phyloP scores from a whole-genome alignment of 2,113 vertebrate species.

The Felis catus region DNA sequence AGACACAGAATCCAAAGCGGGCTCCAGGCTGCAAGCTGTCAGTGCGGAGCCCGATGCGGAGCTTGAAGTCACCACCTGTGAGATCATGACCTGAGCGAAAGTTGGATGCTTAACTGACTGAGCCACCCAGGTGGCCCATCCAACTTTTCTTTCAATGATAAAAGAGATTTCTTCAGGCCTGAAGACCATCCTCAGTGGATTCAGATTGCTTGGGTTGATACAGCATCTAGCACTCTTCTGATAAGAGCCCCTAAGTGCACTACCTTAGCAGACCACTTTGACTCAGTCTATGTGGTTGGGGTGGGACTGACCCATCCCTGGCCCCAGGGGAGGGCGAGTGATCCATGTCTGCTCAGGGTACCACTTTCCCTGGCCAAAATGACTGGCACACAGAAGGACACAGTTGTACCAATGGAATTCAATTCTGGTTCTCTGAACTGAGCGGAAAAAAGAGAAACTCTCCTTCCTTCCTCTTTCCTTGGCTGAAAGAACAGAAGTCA shows the following conservation, averaged over 20 bases:
- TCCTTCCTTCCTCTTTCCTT: background rate
- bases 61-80: no score
- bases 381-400: background rate
- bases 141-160: background rate
- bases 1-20: no score
- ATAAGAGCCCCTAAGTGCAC: background rate
- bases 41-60: no score
- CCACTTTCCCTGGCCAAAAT: no score
- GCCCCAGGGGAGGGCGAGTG: no score
- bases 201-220: background rate
- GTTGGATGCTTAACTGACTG: no score
- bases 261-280: background rate
- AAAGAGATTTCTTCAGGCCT: background rate
- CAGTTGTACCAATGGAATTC: background rate
- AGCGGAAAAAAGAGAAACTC: background rate
- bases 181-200: background rate
- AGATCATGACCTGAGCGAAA: no score
- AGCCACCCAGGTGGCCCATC: no score
- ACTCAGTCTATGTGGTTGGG: accelerated
- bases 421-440: no score
- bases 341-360: background rate
- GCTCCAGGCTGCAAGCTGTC: no score
- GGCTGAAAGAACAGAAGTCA: background rate
- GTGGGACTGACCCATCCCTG: background rate
- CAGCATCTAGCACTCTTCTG: background rate